These are phyloP conservation scores for Steatocranus sp. DNA, from an alignment of 2,797 vertebrate species.

Conservation along the genomic window DNA sequence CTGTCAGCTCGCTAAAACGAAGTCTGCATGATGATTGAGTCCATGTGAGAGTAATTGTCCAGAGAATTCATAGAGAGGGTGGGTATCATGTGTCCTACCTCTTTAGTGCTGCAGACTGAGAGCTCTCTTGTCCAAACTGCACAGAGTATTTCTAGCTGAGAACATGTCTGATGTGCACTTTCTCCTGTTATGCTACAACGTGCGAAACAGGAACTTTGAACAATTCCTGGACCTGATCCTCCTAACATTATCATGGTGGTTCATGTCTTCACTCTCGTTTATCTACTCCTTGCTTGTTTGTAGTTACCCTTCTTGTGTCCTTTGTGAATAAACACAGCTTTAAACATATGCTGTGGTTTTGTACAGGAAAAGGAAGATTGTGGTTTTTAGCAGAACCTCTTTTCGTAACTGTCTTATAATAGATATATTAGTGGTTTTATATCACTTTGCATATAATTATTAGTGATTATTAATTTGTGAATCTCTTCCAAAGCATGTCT, in stretches of 20 bases:
- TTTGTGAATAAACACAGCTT: conserved; percentile 12
- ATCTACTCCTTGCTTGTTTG: neutral
- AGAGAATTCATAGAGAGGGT: neutral
- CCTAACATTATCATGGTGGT: neutral
- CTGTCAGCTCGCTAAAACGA: neutral
- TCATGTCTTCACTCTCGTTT: neutral
- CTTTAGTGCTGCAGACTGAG: neutral
- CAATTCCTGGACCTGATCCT: neutral
- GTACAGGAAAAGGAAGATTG: conserved; percentile 11
- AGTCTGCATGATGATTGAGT: neutral
- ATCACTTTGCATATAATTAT: neutral
- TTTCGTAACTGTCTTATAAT: conserved; percentile 60
- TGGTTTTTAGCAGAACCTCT: conserved; percentile 39
- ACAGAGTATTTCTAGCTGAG: neutral
- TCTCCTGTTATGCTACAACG: neutral
- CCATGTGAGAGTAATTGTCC: neutral
- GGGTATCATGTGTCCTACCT: neutral
- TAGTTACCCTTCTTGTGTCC: neutral
- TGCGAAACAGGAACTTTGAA: neutral
- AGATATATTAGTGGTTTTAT: conserved; percentile 48
- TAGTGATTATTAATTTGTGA: neutral
- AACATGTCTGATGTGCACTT: neutral
- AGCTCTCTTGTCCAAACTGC: neutral
- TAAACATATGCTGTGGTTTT: conserved; percentile 28
- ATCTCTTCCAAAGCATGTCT: neutral